Percentiles rank a stretch among this genome's conserved stretches.
phyloP scores from a whole-genome alignment of 35 echinoderm and acorn worm genomes.

The Anneissia japonica region DNA sequence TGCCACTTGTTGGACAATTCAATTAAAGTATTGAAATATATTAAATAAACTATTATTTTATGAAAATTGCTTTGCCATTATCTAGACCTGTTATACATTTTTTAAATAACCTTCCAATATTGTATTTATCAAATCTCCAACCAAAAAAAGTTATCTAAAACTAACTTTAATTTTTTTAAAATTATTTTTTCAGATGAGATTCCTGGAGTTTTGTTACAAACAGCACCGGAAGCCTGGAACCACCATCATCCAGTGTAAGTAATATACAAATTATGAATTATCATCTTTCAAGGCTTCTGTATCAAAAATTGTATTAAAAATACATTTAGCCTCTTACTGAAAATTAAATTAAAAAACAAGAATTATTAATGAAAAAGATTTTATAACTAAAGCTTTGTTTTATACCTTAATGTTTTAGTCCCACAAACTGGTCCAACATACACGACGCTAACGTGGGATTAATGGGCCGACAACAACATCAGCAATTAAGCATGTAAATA shows the following conservation, averaged over 20 bases:
- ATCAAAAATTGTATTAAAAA: too few relatives aligned
- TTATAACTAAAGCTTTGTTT: background rate
- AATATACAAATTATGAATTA: background rate
- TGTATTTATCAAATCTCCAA: too few relatives aligned
- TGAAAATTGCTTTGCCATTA: too few relatives aligned
- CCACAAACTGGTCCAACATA: background rate
- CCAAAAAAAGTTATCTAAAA: too few relatives aligned
- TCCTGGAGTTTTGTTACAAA: constrained; percentile 82
- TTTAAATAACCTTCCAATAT: too few relatives aligned
- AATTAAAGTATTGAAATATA: too few relatives aligned
- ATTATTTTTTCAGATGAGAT: constrained; percentile 77
- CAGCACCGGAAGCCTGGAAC: constrained; percentile 80
- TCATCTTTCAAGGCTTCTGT: background rate
- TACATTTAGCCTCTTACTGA: too few relatives aligned
- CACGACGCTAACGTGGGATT: background rate
- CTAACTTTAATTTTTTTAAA: too few relatives aligned
- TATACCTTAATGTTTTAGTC: background rate
- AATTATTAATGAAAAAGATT: background rate
- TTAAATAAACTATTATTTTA: too few relatives aligned
- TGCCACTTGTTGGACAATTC: too few relatives aligned
- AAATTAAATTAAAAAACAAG: too few relatives aligned
- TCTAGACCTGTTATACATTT: too few relatives aligned
- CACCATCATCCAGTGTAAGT: constrained; percentile 81
- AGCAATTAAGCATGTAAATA: background rate
- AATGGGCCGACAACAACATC: background rate